Conservation (phyloP, 2,797 vertebrate genomes). For the Spea hammondii region DNA sequence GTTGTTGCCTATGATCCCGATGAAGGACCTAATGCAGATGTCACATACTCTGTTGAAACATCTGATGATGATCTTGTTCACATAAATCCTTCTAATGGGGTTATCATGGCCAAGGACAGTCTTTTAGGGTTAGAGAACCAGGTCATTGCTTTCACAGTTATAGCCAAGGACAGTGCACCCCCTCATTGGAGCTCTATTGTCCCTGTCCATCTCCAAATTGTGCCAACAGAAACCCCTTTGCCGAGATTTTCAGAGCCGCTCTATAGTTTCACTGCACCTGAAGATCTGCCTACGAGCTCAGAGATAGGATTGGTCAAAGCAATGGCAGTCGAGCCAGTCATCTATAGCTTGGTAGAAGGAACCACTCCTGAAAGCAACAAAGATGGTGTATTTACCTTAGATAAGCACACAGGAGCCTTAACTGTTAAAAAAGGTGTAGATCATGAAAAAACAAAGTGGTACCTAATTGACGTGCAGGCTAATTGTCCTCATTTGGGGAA, state of each 20-base stretch:
- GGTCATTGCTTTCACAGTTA: constrained; percentile 89
- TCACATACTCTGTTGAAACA: constrained; percentile 84
- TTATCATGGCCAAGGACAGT: constrained; percentile 89
- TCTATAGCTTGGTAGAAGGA: constrained; percentile 93
- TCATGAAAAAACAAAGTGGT: constrained; percentile 93
- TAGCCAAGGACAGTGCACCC: constrained; percentile 87
- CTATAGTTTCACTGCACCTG: constrained; percentile 88
- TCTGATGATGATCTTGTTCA: constrained; percentile 84
- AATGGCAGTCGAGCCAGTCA: constrained; percentile 83
- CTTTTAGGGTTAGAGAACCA: constrained; percentile 87
- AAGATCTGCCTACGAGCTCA: constrained; percentile 85
- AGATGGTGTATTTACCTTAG: constrained; percentile 84
- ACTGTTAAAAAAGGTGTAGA: constrained; percentile 86
- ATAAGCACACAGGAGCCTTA: constrained; percentile 81
- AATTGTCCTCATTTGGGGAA: constrained; percentile 85
- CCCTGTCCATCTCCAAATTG: constrained; percentile 85
- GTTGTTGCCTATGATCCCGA: constrained; percentile 93
- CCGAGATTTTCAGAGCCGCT: constrained; percentile 94
- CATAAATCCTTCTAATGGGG: constrained; percentile 88
- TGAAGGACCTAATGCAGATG: constrained; percentile 93
- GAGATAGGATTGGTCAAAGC: constrained; percentile 89
- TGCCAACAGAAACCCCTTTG: constrained; percentile 84
- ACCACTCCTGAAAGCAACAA: constrained; percentile 92
- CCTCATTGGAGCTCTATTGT: constrained; percentile 88
- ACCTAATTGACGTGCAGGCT: constrained; percentile 91